These are phyloP conservation scores for Sussaba pulchella DNA, from an alignment of 2,888 invertebrate genomes.

Conservation along the genomic window DNA sequence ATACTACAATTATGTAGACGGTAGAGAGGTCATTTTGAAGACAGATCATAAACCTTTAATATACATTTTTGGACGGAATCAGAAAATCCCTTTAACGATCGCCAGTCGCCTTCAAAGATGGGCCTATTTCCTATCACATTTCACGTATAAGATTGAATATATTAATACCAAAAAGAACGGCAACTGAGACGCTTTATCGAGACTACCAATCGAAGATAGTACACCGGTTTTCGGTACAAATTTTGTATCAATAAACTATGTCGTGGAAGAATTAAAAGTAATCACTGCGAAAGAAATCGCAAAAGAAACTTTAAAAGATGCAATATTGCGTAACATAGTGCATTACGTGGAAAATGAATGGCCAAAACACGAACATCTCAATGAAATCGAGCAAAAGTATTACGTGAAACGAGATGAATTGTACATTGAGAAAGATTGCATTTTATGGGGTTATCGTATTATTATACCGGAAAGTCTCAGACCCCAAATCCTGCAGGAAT, in stretches of 20 bases:
- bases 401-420: conserved; percentile 44
- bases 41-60: conserved; percentile 28
- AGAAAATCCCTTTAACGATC: not conserved
- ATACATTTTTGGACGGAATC: not conserved
- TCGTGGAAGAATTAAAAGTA: too few species aligned
- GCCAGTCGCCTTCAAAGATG: conserved; percentile 13
- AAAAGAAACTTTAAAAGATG: not conserved
- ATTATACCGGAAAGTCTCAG: conserved; percentile 42
- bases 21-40: not conserved
- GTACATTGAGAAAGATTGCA: too few species aligned
- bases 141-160: conserved; percentile 7
- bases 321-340: conserved; percentile 47
- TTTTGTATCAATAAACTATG: not conserved
- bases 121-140: conserved; percentile 7
- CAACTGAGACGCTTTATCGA: conserved; percentile 51
- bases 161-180: conserved; percentile 45
- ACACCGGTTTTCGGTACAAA: not conserved
- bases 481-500: conserved; percentile 20
- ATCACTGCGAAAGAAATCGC: not conserved
- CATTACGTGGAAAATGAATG: conserved; percentile 38
- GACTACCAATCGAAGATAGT: conserved; percentile 22
- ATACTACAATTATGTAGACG: conserved; percentile 46
- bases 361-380: conserved; percentile 36
- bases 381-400: conserved; percentile 38
- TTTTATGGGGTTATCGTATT: conserved; percentile 47